Evolutionary conservation across 2,888 invertebrate species (phyloP).

Genomic region (Eugnorisma glareosa): DNA sequence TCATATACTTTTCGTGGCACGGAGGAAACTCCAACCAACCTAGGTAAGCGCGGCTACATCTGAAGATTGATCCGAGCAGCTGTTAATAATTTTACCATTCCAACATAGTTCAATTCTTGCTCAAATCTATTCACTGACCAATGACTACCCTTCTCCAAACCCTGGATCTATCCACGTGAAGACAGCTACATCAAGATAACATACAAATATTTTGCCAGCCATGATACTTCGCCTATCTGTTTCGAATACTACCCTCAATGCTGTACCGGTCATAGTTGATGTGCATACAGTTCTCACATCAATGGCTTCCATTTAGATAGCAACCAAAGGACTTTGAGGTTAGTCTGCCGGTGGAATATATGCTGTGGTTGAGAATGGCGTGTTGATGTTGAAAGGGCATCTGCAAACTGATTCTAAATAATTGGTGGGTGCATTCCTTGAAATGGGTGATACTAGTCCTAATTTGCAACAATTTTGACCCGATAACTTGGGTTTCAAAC

Average conservation of each 20-base stretch:
- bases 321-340: neutral
- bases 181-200: neutral
- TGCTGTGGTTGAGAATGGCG: neutral
- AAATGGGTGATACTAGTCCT: too few relatives aligned
- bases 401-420: too few relatives aligned
- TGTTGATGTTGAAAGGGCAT: neutral
- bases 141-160: neutral
- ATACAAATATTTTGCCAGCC: neutral
- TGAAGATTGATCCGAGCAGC: too few relatives aligned
- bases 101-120: neutral
- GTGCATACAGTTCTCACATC: slow-evolving; percentile 33
- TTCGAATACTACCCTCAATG: neutral
- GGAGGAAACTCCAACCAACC: too few relatives aligned
- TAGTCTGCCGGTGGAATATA: neutral
- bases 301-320: slow-evolving; percentile 26
- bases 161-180: neutral
- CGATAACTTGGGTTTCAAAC: too few relatives aligned
- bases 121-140: neutral
- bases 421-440: too few relatives aligned
- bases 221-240: neutral
- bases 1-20: too few relatives aligned
- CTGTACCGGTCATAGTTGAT: neutral
- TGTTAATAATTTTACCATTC: neutral
- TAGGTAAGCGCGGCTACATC: too few relatives aligned
- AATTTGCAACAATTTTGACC: too few relatives aligned